phyloP scores from a whole-genome alignment of 2,888 invertebrate genomes.

The Xestobium rufovillosum region DNA sequence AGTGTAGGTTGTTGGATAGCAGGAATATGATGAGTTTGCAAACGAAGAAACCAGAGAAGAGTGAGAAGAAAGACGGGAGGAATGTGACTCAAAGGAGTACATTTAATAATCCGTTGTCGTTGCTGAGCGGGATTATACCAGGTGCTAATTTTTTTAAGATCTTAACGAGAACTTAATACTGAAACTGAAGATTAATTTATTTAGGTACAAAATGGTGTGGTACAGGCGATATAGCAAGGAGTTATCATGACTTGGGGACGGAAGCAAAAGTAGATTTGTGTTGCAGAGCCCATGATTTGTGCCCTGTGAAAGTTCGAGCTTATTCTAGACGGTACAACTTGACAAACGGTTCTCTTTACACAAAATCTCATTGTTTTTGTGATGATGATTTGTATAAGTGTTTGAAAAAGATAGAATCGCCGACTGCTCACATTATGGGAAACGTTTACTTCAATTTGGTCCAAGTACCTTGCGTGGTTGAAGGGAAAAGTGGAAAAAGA shows the following conservation, averaged over 20 bases:
- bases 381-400: constrained; percentile 78
- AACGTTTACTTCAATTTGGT: constrained; percentile 80
- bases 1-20: constrained; percentile 62
- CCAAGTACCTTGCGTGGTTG: constrained; percentile 65
- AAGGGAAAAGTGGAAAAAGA: constrained; percentile 41
- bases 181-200: constrained; percentile 15
- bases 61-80: constrained; percentile 20
- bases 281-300: constrained; percentile 85
- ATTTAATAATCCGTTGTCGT: constrained; percentile 59
- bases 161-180: background rate
- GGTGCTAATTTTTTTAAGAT: constrained; percentile 45
- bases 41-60: constrained; percentile 39
- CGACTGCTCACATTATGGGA: constrained; percentile 69
- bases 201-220: constrained; percentile 91
- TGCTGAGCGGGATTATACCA: constrained; percentile 75
- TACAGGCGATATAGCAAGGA: constrained; percentile 76
- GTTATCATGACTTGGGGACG: constrained; percentile 77
- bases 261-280: constrained; percentile 69
- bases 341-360: constrained; percentile 75
- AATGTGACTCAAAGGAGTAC: constrained; percentile 37
- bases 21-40: background rate
- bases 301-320: constrained; percentile 71
- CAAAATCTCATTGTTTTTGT: constrained; percentile 84
- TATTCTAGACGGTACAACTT: constrained; percentile 70
- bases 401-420: constrained; percentile 64